Percentiles rank a stretch among this genome's conserved stretches.
phyloP scores from a whole-genome alignment of 2,888 invertebrate species.

The Drosophila vallismaia region DNA sequence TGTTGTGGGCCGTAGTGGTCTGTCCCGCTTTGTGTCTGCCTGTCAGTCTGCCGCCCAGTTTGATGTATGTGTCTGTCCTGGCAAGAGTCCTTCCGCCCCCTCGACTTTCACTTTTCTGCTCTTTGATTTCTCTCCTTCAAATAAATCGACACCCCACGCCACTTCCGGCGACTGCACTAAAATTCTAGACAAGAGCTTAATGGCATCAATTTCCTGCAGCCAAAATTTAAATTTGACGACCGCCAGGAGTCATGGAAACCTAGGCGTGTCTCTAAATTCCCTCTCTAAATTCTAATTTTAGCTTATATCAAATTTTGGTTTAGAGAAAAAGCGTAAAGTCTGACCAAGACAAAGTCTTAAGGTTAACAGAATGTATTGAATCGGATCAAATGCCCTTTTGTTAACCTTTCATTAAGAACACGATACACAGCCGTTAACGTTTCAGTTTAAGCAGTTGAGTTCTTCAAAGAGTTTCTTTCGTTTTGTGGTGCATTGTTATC shows the following conservation, averaged over 20 bases:
- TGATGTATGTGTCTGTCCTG: slow-evolving; percentile 68
- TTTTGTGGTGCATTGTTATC: background rate
- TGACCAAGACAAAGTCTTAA: too few species aligned
- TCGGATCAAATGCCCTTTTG: background rate
- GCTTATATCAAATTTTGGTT: background rate
- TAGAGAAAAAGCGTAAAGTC: too few species aligned
- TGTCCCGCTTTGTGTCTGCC: slow-evolving; percentile 25
- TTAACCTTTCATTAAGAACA: background rate
- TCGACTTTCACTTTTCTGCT: slow-evolving; percentile 59
- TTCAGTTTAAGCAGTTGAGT: background rate
- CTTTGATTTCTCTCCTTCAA: slow-evolving; percentile 51
- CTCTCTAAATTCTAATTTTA: slow-evolving; percentile 43
- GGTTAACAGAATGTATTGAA: background rate
- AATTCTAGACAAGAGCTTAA: slow-evolving; percentile 58
- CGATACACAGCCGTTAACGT: background rate
- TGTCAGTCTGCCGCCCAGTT: slow-evolving; percentile 43
- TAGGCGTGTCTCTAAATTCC: background rate
- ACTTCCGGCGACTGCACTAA: slow-evolving; percentile 49
- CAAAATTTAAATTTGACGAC: slow-evolving; percentile 63
- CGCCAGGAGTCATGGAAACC: slow-evolving; percentile 48
- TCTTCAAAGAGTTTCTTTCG: background rate
- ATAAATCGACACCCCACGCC: slow-evolving; percentile 58
- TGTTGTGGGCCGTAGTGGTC: slow-evolving; percentile 56
- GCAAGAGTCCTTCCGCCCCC: slow-evolving; percentile 35
- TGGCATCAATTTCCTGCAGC: slow-evolving; percentile 75